A percentile compares a stretch with the other conserved stretches of the same genome.
Conservation (phyloP, 2,797 vertebrate species). For the Echiichthys vipera region DNA sequence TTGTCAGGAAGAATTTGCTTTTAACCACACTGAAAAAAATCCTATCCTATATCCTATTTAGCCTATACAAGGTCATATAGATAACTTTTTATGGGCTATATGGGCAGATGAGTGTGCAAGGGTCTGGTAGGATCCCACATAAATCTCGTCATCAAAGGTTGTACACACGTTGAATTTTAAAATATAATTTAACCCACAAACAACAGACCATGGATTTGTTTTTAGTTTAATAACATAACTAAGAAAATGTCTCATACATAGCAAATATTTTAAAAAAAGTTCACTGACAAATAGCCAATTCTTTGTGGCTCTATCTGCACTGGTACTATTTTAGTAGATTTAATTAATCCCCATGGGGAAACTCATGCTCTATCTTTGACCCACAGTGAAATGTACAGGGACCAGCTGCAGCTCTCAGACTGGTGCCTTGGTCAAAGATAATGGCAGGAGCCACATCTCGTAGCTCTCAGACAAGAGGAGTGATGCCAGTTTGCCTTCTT, state of each 20-base stretch:
- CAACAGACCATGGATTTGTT: constrained; percentile 7
- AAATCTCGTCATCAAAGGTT: too few species aligned
- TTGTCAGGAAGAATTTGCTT: too few species aligned
- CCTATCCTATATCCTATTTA: neutral
- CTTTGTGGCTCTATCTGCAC: constrained; percentile 12
- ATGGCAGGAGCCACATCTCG: neutral
- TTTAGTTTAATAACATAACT: neutral
- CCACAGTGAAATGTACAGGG: neutral
- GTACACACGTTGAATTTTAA: neutral
- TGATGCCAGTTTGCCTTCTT: neutral
- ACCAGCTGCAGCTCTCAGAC: constrained; percentile 5
- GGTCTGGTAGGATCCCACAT: too few species aligned
- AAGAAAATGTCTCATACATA: constrained; percentile 17
- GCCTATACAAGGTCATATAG: neutral
- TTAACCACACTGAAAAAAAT: neutral
- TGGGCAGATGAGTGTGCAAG: neutral
- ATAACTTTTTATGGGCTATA: neutral
- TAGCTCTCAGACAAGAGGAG: neutral
- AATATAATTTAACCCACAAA: constrained; percentile 18
- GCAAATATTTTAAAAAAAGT: constrained; percentile 30
- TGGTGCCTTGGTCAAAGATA: constrained; percentile 4
- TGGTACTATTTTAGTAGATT: constrained; percentile 14
- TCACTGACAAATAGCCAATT: constrained; percentile 19
- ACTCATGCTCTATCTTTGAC: constrained; percentile 38
- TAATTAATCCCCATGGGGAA: constrained; percentile 60